A percentile compares a stretch with the other conserved stretches of the same genome.
phyloP scores from a whole-genome alignment of 1,140 invertebrate species.

The Lycorma delicatula region DNA sequence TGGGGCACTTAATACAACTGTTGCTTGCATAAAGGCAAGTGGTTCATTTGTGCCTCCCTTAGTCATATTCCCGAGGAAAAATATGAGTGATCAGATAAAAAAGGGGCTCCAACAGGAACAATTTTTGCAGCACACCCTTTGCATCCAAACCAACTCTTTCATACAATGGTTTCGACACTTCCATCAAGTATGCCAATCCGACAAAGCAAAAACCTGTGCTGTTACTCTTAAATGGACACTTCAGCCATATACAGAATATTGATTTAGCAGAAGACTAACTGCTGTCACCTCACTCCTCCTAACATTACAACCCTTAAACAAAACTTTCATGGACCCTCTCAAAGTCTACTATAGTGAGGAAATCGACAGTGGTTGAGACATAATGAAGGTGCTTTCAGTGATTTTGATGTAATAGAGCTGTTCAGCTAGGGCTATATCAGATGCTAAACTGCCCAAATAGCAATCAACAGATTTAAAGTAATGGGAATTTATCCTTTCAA shows the following conservation, averaged over 20 bases:
- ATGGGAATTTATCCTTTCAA: constrained; percentile 34
- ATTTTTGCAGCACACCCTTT: constrained; percentile 30
- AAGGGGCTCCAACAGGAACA: constrained; percentile 25
- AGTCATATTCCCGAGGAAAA: constrained; percentile 37
- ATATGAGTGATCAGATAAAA: constrained; percentile 25
- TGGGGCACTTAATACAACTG: constrained; percentile 31
- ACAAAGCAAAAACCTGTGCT: constrained; percentile 34
- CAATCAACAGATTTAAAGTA: constrained; percentile 31
- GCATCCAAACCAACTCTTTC: constrained; percentile 33
- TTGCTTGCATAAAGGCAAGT: constrained; percentile 34
- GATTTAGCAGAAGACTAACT: too few relatives aligned
- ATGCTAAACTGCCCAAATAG: constrained; percentile 29
- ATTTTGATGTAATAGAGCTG: constrained; percentile 29
- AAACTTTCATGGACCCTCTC: constrained; percentile 28
- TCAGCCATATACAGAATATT: constrained; percentile 32
- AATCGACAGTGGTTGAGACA: constrained; percentile 37
- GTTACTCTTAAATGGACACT: constrained; percentile 36
- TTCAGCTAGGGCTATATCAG: constrained; percentile 29
- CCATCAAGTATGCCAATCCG: constrained; percentile 23
- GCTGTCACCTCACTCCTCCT: constrained; percentile 31
- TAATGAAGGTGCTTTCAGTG: constrained; percentile 27
- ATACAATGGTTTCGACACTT: constrained; percentile 23
- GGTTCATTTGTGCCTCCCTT: constrained; percentile 37
- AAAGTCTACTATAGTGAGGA: constrained; percentile 25
- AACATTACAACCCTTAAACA: constrained; percentile 33